phyloP scores from a whole-genome alignment of 2,113 vertebrate species.

The Eretmochelys imbricata region DNA sequence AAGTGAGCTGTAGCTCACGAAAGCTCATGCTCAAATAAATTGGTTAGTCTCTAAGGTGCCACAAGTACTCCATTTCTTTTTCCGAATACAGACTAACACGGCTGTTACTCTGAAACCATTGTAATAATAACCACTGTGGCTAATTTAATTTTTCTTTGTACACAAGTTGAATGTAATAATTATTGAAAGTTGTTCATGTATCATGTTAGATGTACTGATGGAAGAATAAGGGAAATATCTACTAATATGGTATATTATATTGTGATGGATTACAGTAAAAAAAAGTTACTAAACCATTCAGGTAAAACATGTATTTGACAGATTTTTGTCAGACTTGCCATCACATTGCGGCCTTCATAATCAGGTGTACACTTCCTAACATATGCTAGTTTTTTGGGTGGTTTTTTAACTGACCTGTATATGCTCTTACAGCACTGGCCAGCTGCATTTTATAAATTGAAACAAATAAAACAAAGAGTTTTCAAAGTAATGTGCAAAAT shows the following conservation, averaged over 20 bases:
- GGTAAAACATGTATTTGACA: neutral
- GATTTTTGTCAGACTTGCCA: conserved; percentile 7
- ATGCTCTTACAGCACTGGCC: conserved; percentile 33
- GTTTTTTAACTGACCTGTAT: conserved; percentile 39
- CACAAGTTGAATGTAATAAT: conserved; percentile 24
- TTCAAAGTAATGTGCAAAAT: conserved; percentile 37
- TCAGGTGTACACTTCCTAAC: neutral
- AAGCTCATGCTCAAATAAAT: too few relatives aligned
- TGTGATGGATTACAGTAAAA: neutral
- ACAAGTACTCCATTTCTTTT: too few relatives aligned
- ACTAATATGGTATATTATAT: neutral
- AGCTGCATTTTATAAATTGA: conserved; percentile 59
- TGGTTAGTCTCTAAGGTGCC: too few relatives aligned
- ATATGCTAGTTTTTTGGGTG: neutral
- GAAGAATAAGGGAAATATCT: neutral
- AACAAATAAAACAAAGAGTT: conserved; percentile 21
- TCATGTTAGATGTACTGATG: neutral
- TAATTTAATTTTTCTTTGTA: conserved; percentile 31
- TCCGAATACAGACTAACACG: too few relatives aligned
- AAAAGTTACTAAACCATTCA: neutral
- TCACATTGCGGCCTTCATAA: neutral
- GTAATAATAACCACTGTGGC: conserved; percentile 29
- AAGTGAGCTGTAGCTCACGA: too few relatives aligned
- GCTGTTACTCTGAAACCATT: too few relatives aligned
- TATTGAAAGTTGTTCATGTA: neutral